These are phyloP conservation scores for Camelus dromedarius DNA, from an alignment of 2,113 vertebrate species.

Conservation along the genomic window DNA sequence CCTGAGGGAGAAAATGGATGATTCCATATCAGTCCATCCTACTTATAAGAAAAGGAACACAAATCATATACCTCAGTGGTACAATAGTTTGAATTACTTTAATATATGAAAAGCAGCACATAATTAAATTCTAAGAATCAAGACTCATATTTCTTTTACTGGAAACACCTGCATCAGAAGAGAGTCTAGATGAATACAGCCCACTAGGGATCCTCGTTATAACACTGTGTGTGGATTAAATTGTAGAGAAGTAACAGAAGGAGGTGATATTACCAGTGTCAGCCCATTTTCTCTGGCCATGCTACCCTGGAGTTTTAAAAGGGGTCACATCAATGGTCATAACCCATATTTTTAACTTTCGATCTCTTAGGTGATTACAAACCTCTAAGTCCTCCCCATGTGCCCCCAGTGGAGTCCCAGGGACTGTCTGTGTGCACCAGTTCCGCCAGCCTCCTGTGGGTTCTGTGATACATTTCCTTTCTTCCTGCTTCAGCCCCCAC, in stretches of 20 bases:
- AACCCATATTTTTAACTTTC: constrained; percentile 23
- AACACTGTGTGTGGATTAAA: background rate
- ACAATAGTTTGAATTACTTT: background rate
- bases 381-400: background rate
- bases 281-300: background rate
- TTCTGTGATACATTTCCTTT: background rate
- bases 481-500: background rate
- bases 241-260: background rate
- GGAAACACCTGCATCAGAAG: background rate
- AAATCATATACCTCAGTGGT: background rate
- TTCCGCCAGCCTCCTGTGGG: background rate
- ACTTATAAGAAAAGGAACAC: constrained; percentile 20
- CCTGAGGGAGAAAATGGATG: background rate
- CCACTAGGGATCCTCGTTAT: constrained; percentile 21
- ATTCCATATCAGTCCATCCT: background rate
- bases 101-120: background rate
- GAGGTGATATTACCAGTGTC: background rate
- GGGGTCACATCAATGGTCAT: background rate
- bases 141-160: constrained; percentile 1
- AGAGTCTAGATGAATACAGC: background rate
- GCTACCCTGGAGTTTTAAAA: background rate
- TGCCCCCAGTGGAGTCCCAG: background rate
- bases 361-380: background rate
- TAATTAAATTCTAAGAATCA: constrained; percentile 41
- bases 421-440: background rate